Evolutionary conservation across 2,888 invertebrate species (phyloP).

Genomic region (Galeopsomyia nigrocyanea): DNA sequence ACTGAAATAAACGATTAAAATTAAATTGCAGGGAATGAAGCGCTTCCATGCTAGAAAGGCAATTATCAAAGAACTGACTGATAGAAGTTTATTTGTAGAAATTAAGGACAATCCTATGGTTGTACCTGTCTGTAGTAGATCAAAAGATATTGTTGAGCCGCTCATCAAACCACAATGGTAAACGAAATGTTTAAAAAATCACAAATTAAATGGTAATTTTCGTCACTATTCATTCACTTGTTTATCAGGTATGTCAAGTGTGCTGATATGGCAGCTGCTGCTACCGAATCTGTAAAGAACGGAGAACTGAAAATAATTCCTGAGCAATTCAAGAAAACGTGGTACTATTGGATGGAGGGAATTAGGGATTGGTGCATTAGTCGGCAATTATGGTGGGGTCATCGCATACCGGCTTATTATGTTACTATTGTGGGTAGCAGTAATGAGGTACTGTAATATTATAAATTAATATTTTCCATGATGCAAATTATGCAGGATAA

Average conservation of each 20-base stretch:
- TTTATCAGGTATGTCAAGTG: constrained; percentile 83
- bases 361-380: constrained; percentile 99
- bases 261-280: constrained; percentile 89
- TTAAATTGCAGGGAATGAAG: constrained; percentile 80
- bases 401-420: constrained; percentile 95
- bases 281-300: constrained; percentile 82
- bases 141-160: constrained; percentile 97
- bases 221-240: not conserved
- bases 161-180: constrained; percentile 97
- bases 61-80: constrained; percentile 82
- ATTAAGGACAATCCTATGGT: constrained; percentile 95
- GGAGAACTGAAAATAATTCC: constrained; percentile 92
- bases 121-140: constrained; percentile 94
- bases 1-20: not conserved
- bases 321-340: constrained; percentile 90
- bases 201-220: not conserved
- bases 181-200: constrained; percentile 39
- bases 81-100: constrained; percentile 81
- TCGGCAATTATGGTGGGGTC: constrained; percentile 99
- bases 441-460: constrained; percentile 29
- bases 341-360: constrained; percentile 97
- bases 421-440: constrained; percentile 73
- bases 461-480: constrained; percentile 26
- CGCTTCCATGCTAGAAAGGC: constrained; percentile 90
- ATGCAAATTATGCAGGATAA: constrained; percentile 5